Conservation (phyloP, 2,797 vertebrate genomes). For the Periparus ater region DNA sequence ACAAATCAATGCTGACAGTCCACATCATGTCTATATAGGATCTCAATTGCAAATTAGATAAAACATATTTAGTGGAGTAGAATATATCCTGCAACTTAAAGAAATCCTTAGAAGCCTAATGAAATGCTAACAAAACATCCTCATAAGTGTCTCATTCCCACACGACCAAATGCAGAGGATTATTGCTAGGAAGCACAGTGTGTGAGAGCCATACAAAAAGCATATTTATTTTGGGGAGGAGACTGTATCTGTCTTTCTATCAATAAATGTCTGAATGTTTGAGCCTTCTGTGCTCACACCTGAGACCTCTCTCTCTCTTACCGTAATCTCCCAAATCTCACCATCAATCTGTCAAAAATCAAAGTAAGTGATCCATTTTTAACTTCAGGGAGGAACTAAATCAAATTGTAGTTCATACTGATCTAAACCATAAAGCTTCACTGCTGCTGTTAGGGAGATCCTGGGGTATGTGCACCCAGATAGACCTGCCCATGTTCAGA, state of each 20-base stretch:
- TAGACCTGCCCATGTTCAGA: background rate
- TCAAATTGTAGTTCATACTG: background rate
- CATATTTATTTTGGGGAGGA: background rate
- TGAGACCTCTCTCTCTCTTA: background rate
- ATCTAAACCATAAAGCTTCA: background rate
- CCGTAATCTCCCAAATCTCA: background rate
- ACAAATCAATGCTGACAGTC: background rate
- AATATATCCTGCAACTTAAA: background rate
- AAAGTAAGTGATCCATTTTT: constrained; percentile 1
- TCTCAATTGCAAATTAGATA: background rate
- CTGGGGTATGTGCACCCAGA: background rate
- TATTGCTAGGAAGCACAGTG: background rate
- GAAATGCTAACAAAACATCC: background rate
- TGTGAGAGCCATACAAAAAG: background rate
- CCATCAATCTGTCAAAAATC: constrained; percentile 4
- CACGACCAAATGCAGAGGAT: background rate
- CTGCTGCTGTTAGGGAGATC: background rate
- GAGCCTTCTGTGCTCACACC: background rate
- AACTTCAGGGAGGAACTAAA: background rate
- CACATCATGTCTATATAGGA: background rate
- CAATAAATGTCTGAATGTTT: background rate
- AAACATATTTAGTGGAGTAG: background rate
- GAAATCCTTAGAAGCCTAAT: background rate
- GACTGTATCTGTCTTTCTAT: background rate
- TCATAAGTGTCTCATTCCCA: background rate